Base-by-base conservation (phyloP, 2,888 invertebrate genomes). In the Drosophila atripex region DNA sequence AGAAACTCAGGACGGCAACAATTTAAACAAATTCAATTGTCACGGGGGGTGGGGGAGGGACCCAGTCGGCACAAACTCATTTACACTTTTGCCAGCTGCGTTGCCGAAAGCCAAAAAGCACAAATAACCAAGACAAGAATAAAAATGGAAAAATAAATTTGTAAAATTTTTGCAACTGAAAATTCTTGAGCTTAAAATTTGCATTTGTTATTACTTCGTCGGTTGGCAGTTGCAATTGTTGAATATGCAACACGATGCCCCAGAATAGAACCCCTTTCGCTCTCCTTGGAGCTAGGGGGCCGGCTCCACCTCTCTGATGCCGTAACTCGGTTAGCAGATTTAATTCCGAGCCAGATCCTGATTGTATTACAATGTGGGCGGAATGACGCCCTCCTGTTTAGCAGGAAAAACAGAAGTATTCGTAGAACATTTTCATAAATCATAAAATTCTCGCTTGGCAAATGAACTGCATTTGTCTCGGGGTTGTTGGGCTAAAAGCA, bases 141-240 rank as follows among this genome's bases (percentile, higher is more conserved):
- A 43, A 55, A 16, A 53, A n/a, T 11, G 18, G 7, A 54, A 65
- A 65, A 52, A 52, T 47, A 60, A 66, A 78, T 47, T 39, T 88
- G 66, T 53, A 60, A 63, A 64, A 83, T 83, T 73, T 74, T 47
- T 71, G 71, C 71, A 70, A 86, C 74, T 71, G 69, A 83, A 88
- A 77, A 55, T 88, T 77, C 78, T 84, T 77, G 73, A 80, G 86
- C 75, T 71, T 87, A 77, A 72, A 84, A 83, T 83, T 88, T 88
- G 87, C 82, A 83, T 83, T 82, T 84, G 85, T 86, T 88, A 83
- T 86, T 88, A 84, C 85, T 88, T 70, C 47, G 80, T 77, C 63
- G 75, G 88, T 86, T 75, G 73, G 66, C 59, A 72, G 83, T 53
- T 80, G 80, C 80, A 88, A 60, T 84, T 84, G 75, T 88, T 88